Percentiles rank a stretch among this genome's conserved stretches.
These are phyloP conservation scores for Malacosoma neustria DNA, from an alignment of 2,888 invertebrate genomes.

Conservation along the genomic window DNA sequence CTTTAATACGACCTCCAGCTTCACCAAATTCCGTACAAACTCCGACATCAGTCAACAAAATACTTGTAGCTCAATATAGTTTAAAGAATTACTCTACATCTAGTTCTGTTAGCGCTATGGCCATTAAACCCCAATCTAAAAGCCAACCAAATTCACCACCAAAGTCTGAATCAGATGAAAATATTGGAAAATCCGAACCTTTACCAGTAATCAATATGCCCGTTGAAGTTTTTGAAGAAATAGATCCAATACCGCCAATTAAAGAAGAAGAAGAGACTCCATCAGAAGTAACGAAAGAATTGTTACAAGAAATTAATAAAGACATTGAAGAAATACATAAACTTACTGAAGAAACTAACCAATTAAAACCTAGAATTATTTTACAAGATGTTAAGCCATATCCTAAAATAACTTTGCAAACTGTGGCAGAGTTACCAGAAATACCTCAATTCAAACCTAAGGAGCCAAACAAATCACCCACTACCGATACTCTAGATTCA, in stretches of 20 bases:
- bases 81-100: slow-evolving; percentile 63
- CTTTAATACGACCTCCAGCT: slow-evolving; percentile 75
- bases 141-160: slow-evolving; percentile 68
- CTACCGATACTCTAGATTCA: slow-evolving; percentile 54
- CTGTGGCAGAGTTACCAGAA: slow-evolving; percentile 76
- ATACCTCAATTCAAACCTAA: slow-evolving; percentile 74
- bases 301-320: slow-evolving; percentile 59
- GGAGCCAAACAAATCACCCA: slow-evolving; percentile 37
- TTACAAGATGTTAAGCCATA: slow-evolving; percentile 67
- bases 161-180: slow-evolving; percentile 57
- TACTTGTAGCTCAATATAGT: slow-evolving; percentile 74
- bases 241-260: slow-evolving; percentile 59
- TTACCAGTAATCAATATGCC: slow-evolving; percentile 40
- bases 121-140: slow-evolving; percentile 56
- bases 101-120: slow-evolving; percentile 29
- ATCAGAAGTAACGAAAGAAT: slow-evolving; percentile 48
- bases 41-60: slow-evolving; percentile 69
- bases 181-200: slow-evolving; percentile 35
- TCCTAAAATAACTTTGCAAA: slow-evolving; percentile 76
- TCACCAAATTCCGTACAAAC: slow-evolving; percentile 73
- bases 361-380: slow-evolving; percentile 50
- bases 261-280: slow-evolving; percentile 59
- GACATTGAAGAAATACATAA: slow-evolving; percentile 69
- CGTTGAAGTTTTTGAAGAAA: slow-evolving; percentile 52
- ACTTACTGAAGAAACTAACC: slow-evolving; percentile 61